A percentile compares a stretch with the other conserved stretches of the same genome.
Evolutionary conservation across 2,888 invertebrate species (phyloP).

Genomic region (Drosophila leonis): DNA sequence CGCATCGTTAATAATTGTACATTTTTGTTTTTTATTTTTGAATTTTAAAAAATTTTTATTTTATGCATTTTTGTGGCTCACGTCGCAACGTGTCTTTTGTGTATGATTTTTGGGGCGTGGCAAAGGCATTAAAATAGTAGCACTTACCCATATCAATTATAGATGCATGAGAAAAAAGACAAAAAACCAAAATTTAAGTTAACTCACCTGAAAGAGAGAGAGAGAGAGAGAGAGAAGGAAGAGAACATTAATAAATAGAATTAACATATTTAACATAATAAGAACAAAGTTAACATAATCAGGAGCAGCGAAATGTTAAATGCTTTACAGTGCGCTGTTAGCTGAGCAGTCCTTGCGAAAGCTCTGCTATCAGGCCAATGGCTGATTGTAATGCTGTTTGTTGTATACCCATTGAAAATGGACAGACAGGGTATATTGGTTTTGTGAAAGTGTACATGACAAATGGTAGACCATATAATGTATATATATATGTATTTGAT

Average conservation of each 20-base stretch:
- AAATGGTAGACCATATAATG: too few species aligned
- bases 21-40: slow-evolving; percentile 1
- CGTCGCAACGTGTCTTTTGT: slow-evolving; percentile 9
- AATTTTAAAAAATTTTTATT: too few species aligned
- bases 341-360: slow-evolving; percentile 1
- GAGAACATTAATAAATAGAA: slow-evolving; percentile 2
- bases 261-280: background rate
- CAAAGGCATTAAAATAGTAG: slow-evolving; percentile 10
- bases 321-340: background rate
- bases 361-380: background rate
- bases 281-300: background rate
- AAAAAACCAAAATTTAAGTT: slow-evolving; percentile 3
- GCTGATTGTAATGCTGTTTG: background rate
- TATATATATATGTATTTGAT: too few species aligned
- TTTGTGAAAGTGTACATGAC: background rate
- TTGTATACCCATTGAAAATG: background rate
- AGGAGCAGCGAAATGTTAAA: background rate
- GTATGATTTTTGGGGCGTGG: slow-evolving; percentile 32
- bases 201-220: slow-evolving; percentile 60
- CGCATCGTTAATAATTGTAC: slow-evolving; percentile 40
- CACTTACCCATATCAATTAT: slow-evolving; percentile 40
- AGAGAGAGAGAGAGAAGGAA: slow-evolving; percentile 7
- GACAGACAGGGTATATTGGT: background rate
- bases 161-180: background rate
- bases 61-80: background rate